Base-by-base conservation (phyloP, 2,888 invertebrate species). In the Leucozona laternaria region DNA sequence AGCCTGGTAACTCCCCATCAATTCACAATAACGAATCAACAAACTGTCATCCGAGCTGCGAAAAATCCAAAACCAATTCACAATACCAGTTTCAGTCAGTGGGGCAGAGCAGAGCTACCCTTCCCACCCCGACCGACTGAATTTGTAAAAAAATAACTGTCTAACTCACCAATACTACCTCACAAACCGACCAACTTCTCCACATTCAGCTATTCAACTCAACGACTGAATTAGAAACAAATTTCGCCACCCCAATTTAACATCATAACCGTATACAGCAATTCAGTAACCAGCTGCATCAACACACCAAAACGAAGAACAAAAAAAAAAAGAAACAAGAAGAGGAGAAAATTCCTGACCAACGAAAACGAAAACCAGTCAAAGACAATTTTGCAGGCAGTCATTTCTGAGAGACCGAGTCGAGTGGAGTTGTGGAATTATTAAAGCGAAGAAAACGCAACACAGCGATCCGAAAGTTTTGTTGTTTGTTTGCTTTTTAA, bases 391-490 rank as follows among this genome's bases (percentile, higher is more conserved):
- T 64, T 45, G 64, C 43, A 64, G 62, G 40, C 84, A 88, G 88
- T 88, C 78, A 87, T 86, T 78, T 88, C 50, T 88, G 81, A 88
- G 79, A 79, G 68, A 83, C 81, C 81, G 85, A 85, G 88, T 88
- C 85, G 88, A 88, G 88, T 88, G 87, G 83, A 88, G 88, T 88
- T 87, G 88, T 80, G 80, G 64, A 25, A 48, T 28, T 64, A 40
- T 64, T 31, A 66, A 79, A 78, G 78, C 79, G 79, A 75, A 60
- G 78, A 70, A 60, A 85, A 82, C 88, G 88, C 88, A 88, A 88
- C 88, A 82, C 85, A 88, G 88, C 88, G 88, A 88, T 88, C 88
- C 81, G 84, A 88, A 87, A 86, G 86, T 85, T 85, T 85, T 85
- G 85, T 86, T 86, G 81, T 78, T 82, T 75, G 86, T 86, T 86